phyloP scores from a whole-genome alignment of 2,797 vertebrate species.

The Leptatherina wallacei region DNA sequence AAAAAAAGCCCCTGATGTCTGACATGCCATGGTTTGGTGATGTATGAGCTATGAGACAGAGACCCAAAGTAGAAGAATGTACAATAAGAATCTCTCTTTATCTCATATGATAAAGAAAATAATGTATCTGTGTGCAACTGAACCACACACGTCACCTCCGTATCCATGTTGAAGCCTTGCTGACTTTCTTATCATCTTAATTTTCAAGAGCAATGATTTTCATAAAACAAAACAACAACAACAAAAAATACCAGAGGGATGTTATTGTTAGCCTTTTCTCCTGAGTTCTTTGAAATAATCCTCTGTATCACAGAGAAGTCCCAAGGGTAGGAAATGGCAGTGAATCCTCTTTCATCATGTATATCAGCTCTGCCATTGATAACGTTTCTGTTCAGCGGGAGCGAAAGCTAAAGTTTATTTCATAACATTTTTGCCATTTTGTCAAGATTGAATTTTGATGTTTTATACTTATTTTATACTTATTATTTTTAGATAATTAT shows the following conservation, averaged over 20 bases:
- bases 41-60: conserved; percentile 65
- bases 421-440: conserved; percentile 21
- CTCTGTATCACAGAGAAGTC: conserved; percentile 38
- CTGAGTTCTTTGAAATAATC: conserved; percentile 40
- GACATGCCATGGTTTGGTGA: conserved; percentile 68
- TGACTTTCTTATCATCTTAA: conserved; percentile 28
- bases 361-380: conserved; percentile 28
- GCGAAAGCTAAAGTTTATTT: conserved; percentile 29
- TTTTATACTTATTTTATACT: too few relatives aligned
- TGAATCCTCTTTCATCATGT: conserved; percentile 59
- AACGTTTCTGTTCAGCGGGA: conserved; percentile 38
- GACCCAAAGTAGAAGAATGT: conserved; percentile 58
- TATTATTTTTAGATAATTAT: too few relatives aligned
- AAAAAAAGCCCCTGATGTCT: conserved; percentile 58
- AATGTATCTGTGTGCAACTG: neutral
- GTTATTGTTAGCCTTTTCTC: conserved; percentile 44
- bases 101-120: conserved; percentile 39
- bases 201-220: conserved; percentile 43
- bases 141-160: neutral
- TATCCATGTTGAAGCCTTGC: neutral
- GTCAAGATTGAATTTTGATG: too few relatives aligned
- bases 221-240: neutral
- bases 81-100: conserved; percentile 52
- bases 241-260: conserved; percentile 32
- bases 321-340: conserved; percentile 52